Base-by-base conservation (phyloP, 2,888 invertebrate genomes). In the Thymelicus acteon region DNA sequence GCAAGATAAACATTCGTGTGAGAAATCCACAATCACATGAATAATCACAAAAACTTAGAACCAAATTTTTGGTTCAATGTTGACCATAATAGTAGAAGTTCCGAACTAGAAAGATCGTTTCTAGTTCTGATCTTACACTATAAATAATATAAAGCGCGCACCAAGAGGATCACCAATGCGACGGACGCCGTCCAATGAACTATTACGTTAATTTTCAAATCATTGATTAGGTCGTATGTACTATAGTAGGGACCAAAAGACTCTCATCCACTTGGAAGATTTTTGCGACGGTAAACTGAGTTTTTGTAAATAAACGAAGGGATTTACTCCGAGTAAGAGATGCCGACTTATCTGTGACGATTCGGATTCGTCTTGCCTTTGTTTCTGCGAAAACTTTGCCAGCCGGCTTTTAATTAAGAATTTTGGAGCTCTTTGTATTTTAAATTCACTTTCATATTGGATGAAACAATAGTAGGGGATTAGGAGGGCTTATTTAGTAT, bases 251-350 rank as follows among this genome's bases (percentile, higher is more conserved):
- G 48, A 19, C 4, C 7, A 3, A 15, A 62, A 15, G 47, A 63
- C 62, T 54, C 48, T 63, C 69, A 58, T 69, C 63, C 66, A 48
- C 31, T 66, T 57, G 69, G 54, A 48, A 69, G 57, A 63, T 69
- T 63, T 69, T 63, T 63, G 63, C 37, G 69, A 58, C 63, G 58
- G 68, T 69, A 62, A 69, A 63, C 69, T 54, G 63, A 63, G 69
- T 69, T 67, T 67, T 66, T 62, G 60, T 67, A 67, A 72, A 72
- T 67, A 72, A 72, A 47, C 67, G 71, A 72, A 72, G 63, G 67
- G 72, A 58, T 63, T 72, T 72, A 64, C 63, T 60, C 60, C 49
- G 65, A 60, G 52, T 69, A 67, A 69, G 57, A 67, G 72, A 60
- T 72, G 65, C 49, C 67, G 66, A 67, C 71, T 67, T 60, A 62